Conservation (phyloP, 2,888 invertebrate genomes). For the Pseudoips prasinana region DNA sequence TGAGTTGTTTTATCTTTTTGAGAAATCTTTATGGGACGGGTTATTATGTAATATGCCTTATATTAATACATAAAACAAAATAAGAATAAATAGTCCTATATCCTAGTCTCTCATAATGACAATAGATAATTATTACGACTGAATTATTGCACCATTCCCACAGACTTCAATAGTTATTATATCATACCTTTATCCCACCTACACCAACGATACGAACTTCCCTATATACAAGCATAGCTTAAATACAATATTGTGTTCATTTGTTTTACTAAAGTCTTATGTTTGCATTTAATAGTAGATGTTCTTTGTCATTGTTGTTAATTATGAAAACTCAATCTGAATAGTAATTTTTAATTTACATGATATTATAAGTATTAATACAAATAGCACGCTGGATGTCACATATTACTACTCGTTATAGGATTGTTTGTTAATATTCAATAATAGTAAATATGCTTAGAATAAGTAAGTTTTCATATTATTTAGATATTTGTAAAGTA, state of each 20-base stretch:
- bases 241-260: slow-evolving; percentile 58
- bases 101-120: slow-evolving; percentile 35
- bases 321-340: slow-evolving; percentile 41
- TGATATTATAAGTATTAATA: slow-evolving; percentile 55
- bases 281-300: slow-evolving; percentile 53
- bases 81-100: no score
- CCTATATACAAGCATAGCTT: slow-evolving; percentile 47
- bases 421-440: slow-evolving; percentile 28
- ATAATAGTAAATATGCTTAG: slow-evolving; percentile 24
- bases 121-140: slow-evolving; percentile 39
- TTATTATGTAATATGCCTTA: no score
- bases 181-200: slow-evolving; percentile 61
- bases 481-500: slow-evolving; percentile 20
- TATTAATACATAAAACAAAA: no score
- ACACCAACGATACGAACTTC: slow-evolving; percentile 46
- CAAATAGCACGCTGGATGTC: slow-evolving; percentile 48
- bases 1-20: no score
- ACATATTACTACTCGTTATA: slow-evolving; percentile 39
- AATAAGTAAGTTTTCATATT: slow-evolving; percentile 20
- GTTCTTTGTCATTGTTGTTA: slow-evolving; percentile 42
- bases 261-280: slow-evolving; percentile 37
- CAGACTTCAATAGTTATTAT: slow-evolving; percentile 45
- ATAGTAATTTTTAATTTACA: slow-evolving; percentile 37
- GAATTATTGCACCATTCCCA: slow-evolving; percentile 55
- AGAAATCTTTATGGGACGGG: no score